phyloP scores from a whole-genome alignment of 2,113 vertebrate genomes.

The Gambusia affinis region DNA sequence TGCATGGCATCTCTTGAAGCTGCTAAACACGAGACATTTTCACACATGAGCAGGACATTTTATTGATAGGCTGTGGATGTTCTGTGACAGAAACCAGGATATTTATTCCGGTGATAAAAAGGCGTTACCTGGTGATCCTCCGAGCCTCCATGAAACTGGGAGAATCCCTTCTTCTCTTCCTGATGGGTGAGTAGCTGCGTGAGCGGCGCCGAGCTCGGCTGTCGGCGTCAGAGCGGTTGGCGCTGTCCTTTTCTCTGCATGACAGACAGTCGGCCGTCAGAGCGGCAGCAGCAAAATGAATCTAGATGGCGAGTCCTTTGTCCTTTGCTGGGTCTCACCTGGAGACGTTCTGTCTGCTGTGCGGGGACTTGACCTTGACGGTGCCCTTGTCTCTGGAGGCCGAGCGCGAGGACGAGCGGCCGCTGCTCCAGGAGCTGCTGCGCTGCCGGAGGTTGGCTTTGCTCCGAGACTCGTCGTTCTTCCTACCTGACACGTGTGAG shows the following conservation, averaged over 20 bases:
- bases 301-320: not conserved
- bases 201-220: conserved; percentile 89
- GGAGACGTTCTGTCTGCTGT: conserved; percentile 71
- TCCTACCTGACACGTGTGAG: conserved; percentile 82
- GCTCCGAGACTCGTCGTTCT: conserved; percentile 83
- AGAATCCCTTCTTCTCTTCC: conserved; percentile 94
- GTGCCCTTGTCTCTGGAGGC: conserved; percentile 83
- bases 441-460: conserved; percentile 80
- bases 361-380: conserved; percentile 79
- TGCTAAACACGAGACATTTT: not conserved
- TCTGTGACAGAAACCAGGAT: not conserved
- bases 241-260: conserved; percentile 88
- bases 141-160: conserved; percentile 99
- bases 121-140: conserved; percentile 92
- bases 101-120: not conserved
- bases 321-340: conserved; percentile 40
- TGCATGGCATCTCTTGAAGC: not conserved
- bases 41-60: not conserved
- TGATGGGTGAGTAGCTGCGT: conserved; percentile 96
- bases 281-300: not conserved
- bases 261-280: not conserved
- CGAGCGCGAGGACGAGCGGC: conserved; percentile 86
- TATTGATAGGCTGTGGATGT: not conserved
- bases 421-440: conserved; percentile 92
- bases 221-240: conserved; percentile 88